Percentiles rank a stretch among this genome's conserved stretches.
Evolutionary conservation across 2,888 invertebrate genomes (phyloP).

Genomic region (Melieria omissa): DNA sequence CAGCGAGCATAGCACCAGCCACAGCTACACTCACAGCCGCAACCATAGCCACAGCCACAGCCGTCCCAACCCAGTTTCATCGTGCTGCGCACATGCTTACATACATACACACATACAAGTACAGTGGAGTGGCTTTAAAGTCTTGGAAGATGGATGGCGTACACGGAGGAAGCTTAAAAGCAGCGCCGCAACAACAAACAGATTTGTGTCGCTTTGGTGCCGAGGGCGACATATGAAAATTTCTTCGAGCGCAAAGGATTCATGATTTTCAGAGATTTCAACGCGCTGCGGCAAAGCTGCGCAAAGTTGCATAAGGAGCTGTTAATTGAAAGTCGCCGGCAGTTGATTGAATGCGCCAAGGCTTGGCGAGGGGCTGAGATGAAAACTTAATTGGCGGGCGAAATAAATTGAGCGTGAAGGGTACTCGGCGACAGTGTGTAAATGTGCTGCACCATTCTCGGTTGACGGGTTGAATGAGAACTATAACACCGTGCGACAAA

Average conservation of each 20-base stretch:
- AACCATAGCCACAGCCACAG: too few species aligned
- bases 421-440: neutral
- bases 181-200: neutral
- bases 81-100: neutral
- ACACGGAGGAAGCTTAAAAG: conserved; percentile 8
- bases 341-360: conserved; percentile 12
- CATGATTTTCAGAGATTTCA: conserved; percentile 22
- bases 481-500: too few species aligned
- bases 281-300: neutral
- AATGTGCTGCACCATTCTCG: too few species aligned
- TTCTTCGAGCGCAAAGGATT: conserved; percentile 21
- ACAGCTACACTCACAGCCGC: neutral
- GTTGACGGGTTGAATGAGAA: too few species aligned
- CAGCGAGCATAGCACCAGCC: neutral
- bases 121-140: neutral
- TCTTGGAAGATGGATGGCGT: conserved; percentile 9
- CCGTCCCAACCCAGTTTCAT: too few species aligned
- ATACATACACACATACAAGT: neutral
- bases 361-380: neutral
- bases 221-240: conserved; percentile 13
- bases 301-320: conserved; percentile 14
- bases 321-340: conserved; percentile 25
- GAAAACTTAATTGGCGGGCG: conserved; percentile 9
- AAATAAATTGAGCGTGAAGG: conserved; percentile 22
- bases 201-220: conserved; percentile 3